phyloP scores from a whole-genome alignment of 1,140 invertebrate genomes.

The Frieseomelitta varia region DNA sequence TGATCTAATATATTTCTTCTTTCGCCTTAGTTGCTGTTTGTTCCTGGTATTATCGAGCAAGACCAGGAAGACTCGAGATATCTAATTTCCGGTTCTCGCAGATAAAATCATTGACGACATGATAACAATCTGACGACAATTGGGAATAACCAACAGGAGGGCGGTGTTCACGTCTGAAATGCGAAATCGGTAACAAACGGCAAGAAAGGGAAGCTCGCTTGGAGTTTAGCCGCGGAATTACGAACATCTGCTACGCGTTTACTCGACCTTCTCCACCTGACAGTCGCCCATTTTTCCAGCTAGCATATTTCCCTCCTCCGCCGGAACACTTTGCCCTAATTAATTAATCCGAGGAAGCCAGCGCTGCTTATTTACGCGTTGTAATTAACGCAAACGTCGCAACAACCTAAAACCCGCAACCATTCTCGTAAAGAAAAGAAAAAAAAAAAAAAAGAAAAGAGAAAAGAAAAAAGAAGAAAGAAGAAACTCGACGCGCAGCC shows the following conservation, averaged over 20 bases:
- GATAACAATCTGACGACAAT: background rate
- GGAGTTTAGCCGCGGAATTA: background rate
- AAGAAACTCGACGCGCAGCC: background rate
- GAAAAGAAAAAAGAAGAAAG: too few relatives aligned
- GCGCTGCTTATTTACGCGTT: conserved; percentile 1
- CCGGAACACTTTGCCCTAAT: background rate
- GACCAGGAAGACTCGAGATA: background rate
- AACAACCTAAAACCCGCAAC: background rate
- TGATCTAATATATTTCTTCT: background rate
- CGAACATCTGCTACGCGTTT: conserved; percentile 2
- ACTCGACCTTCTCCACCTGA: background rate
- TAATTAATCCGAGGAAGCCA: conserved; percentile 35
- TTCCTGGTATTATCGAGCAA: background rate
- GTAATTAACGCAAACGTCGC: conserved; percentile 3
- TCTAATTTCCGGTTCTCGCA: background rate
- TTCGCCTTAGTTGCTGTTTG: background rate
- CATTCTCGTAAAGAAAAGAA: background rate
- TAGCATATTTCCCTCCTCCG: background rate
- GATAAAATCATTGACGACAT: background rate
- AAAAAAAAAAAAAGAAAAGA: too few relatives aligned
- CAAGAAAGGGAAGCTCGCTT: too few relatives aligned
- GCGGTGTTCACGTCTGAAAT: background rate
- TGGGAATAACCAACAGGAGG: background rate
- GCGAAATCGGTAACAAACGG: background rate
- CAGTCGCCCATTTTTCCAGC: background rate